Evolutionary conservation across 1,140 invertebrate genomes (phyloP).

Genomic region (Drosophila nebulosa): DNA sequence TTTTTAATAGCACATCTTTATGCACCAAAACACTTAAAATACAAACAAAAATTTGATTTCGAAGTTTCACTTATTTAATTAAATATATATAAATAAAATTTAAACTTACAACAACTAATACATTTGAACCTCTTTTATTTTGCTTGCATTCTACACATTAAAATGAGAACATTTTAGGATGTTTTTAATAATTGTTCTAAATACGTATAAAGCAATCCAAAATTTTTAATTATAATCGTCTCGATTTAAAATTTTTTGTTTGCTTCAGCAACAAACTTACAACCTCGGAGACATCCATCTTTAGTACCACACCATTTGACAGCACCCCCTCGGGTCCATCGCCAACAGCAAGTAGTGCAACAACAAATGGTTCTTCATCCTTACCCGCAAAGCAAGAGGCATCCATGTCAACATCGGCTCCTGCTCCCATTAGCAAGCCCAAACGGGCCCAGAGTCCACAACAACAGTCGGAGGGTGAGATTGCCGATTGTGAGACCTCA

Average conservation of each 20-base stretch:
- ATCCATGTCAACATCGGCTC: constrained; percentile 14
- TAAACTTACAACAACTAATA: too few species aligned
- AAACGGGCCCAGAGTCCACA: constrained; percentile 33
- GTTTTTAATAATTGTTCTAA: too few species aligned
- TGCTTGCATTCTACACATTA: too few species aligned
- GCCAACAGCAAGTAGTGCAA: constrained; percentile 47
- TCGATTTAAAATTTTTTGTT: not conserved
- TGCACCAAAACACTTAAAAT: too few species aligned
- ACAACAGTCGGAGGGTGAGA: constrained; percentile 56
- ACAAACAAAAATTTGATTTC: too few species aligned
- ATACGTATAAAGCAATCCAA: too few species aligned
- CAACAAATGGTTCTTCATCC: constrained; percentile 28
- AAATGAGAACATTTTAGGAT: too few species aligned
- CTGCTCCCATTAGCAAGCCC: constrained; percentile 79
- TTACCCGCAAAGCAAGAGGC: not conserved
- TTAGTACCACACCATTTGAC: constrained; percentile 70
- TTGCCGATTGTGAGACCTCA: constrained; percentile 72
- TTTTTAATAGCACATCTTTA: too few species aligned
- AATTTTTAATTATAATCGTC: too few species aligned
- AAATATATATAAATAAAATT: too few species aligned
- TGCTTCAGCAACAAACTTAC: constrained; percentile 61
- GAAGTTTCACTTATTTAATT: too few species aligned
- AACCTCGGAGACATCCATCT: constrained; percentile 76
- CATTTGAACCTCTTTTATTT: too few species aligned
- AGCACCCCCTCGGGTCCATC: constrained; percentile 40